Evolutionary conservation across 92 coral and sea anemone species (phyloP).

Genomic region (Siderastrea siderea): DNA sequence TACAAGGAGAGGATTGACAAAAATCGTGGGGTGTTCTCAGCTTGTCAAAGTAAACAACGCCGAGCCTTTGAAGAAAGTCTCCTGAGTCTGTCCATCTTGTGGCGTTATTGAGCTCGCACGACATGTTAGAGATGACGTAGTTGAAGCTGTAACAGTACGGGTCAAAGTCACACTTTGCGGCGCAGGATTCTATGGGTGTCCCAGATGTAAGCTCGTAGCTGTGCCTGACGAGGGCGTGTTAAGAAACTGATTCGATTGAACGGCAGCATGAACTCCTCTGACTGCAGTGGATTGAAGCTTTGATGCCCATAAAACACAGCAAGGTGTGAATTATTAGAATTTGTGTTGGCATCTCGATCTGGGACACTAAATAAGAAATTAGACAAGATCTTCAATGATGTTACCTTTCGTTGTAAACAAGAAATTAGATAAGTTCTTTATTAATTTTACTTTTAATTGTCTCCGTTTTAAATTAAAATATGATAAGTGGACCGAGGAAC

Average conservation of each 20-base stretch:
- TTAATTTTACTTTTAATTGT: no score
- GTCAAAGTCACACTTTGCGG: slow-evolving; percentile 19
- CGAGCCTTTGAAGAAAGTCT: neutral
- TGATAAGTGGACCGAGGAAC: no score
- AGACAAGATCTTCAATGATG: neutral
- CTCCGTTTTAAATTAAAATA: no score
- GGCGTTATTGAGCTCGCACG: slow-evolving; percentile 36
- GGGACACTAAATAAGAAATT: neutral
- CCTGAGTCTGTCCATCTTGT: slow-evolving; percentile 1
- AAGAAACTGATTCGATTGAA: neutral
- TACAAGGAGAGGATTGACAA: slow-evolving; percentile 19
- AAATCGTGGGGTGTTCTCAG: neutral
- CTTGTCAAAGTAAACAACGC: slow-evolving; percentile 10
- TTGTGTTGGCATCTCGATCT: slow-evolving; percentile 3
- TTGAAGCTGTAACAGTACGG: slow-evolving; percentile 34
- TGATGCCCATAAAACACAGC: neutral
- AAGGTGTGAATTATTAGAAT: neutral
- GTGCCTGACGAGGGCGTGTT: slow-evolving; percentile 2
- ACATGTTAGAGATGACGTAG: neutral
- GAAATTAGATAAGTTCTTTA: no score
- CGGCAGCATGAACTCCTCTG: neutral
- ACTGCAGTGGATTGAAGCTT: neutral
- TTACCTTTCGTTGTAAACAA: no score
- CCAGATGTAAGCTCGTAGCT: slow-evolving; percentile 17
- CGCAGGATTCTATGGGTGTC: slow-evolving; percentile 18